Conservation (phyloP, 1,140 invertebrate species). For the Papilio aristodemus region DNA sequence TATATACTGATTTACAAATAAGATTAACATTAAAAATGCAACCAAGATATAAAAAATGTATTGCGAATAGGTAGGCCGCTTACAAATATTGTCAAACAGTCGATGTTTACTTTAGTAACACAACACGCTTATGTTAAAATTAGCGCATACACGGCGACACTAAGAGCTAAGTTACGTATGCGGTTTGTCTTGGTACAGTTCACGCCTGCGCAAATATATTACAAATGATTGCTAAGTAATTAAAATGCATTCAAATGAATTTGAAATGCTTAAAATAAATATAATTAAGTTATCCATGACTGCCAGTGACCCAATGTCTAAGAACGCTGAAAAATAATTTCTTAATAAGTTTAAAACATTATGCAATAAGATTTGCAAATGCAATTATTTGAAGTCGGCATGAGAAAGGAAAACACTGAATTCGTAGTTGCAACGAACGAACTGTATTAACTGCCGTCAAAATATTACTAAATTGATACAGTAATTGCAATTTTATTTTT, state of each 20-base stretch:
- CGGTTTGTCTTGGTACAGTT: neutral
- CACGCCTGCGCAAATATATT: slow-evolving; percentile 2
- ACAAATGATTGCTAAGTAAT: slow-evolving; percentile 1
- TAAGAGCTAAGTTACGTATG: neutral
- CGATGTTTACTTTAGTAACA: slow-evolving; percentile 11
- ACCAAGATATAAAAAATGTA: neutral
- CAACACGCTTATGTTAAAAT: neutral
- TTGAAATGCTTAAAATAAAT: neutral
- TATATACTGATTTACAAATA: no score
- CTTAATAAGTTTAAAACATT: neutral
- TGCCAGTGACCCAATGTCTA: neutral
- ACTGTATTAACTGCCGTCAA: no score
- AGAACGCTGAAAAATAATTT: neutral
- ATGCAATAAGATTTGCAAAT: neutral
- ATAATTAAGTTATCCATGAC: neutral
- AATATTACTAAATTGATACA: no score
- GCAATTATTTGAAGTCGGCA: no score
- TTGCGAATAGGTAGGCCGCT: neutral
- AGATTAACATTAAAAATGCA: neutral
- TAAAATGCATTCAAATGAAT: slow-evolving; percentile 12
- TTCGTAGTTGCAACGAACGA: no score
- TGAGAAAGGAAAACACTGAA: no score
- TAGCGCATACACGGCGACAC: neutral
- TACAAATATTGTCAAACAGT: neutral
- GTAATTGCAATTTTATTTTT: no score